Evolutionary conservation across 2,888 invertebrate species (phyloP).

Genomic region (Carcina quercana): DNA sequence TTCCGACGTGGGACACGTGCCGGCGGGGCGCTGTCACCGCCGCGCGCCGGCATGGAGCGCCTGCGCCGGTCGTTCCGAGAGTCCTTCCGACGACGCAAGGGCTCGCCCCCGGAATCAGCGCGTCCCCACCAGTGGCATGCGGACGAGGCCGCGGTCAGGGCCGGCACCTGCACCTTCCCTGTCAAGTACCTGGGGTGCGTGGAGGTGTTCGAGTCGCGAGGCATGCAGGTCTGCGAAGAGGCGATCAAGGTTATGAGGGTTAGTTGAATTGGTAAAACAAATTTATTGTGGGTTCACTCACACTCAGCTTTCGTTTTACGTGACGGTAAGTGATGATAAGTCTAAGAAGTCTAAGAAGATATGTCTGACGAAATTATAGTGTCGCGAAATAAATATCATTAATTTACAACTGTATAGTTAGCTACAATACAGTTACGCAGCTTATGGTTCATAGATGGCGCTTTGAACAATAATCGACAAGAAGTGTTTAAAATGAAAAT

Average conservation of each 20-base stretch:
- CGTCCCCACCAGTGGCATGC: conserved; percentile 99
- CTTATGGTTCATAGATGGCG: too few species aligned
- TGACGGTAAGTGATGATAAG: too few species aligned
- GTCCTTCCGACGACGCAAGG: conserved; percentile 94
- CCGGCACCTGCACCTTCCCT: conserved; percentile 97
- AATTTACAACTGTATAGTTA: too few species aligned
- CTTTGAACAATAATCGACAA: too few species aligned
- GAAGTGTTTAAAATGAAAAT: too few species aligned
- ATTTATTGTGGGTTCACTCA: too few species aligned
- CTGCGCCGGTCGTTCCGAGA: conserved; percentile 92
- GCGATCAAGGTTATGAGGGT: conserved; percentile 97
- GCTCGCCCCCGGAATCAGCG: conserved; percentile 89
- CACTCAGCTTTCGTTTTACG: too few species aligned
- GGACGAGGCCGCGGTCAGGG: conserved; percentile 96
- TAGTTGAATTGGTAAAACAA: too few species aligned
- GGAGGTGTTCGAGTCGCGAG: conserved; percentile 99
- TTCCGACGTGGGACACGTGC: conserved; percentile 64
- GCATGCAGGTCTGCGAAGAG: conserved; percentile 99
- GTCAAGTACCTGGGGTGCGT: conserved; percentile 99
- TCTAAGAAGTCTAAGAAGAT: too few species aligned
- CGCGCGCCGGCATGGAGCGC: conserved; percentile 85
- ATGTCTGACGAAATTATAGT: too few species aligned
- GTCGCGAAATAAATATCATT: too few species aligned
- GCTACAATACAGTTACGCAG: too few species aligned
- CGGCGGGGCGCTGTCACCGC: conserved; percentile 58